A percentile compares a stretch with the other conserved stretches of the same genome.
phyloP scores from a whole-genome alignment of 2,888 invertebrate genomes.

The Drosophila demipolita region DNA sequence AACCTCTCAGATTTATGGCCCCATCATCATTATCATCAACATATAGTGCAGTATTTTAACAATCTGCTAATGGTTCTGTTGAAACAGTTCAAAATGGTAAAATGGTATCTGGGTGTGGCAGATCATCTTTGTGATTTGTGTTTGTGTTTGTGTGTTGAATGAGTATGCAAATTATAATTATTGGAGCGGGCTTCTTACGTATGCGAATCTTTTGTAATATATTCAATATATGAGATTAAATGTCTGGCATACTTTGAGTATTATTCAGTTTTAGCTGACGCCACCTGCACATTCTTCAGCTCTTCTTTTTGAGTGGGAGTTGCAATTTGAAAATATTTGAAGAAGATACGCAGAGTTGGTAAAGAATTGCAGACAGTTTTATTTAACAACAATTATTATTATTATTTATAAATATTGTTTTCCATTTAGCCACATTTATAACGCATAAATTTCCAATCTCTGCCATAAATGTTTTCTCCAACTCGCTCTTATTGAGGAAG shows the following conservation, averaged over 20 bases:
- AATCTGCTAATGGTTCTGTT: constrained; percentile 45
- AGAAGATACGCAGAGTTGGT: constrained; percentile 1
- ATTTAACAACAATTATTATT: not conserved
- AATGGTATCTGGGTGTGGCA: constrained; percentile 37
- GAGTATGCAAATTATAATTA: constrained; percentile 56
- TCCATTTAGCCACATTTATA: not conserved
- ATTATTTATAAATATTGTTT: not conserved
- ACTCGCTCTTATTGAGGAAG: constrained; percentile 31
- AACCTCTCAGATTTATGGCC: constrained; percentile 25
- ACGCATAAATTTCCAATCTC: not conserved
- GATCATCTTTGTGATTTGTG: constrained; percentile 30
- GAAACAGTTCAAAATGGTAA: constrained; percentile 10
- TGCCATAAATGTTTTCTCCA: not conserved
- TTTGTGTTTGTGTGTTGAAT: constrained; percentile 18
- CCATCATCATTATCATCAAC: constrained; percentile 14
- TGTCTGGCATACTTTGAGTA: constrained; percentile 8
- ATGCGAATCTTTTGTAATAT: constrained; percentile 16
- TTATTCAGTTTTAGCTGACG: not conserved
- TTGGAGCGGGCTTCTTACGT: constrained; percentile 22
- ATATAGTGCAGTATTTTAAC: constrained; percentile 36
- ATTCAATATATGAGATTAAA: constrained; percentile 4
- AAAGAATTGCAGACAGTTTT: not conserved
- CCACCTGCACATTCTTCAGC: constrained; percentile 12
- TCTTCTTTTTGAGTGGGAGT: constrained; percentile 10
- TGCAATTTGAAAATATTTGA: constrained; percentile 8